Evolutionary conservation across 2,888 invertebrate species (phyloP).

Genomic region (Pollenia labialis): DNA sequence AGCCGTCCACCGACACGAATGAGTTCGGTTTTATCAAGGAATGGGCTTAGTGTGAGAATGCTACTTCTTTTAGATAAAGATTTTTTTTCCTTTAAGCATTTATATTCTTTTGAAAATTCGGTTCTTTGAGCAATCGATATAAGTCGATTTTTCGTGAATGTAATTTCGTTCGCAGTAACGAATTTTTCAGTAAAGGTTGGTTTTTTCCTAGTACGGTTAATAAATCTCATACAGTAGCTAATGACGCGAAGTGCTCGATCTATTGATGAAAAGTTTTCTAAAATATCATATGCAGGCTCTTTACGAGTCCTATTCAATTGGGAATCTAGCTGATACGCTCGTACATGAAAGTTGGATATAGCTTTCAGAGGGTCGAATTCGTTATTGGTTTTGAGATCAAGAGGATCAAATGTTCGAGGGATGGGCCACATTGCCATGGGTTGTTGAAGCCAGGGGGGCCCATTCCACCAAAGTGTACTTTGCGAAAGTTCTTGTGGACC

Average conservation of each 20-base stretch:
- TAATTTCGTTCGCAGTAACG: too few relatives aligned
- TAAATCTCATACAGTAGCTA: slow-evolving; percentile 4
- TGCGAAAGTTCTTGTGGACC: too few relatives aligned
- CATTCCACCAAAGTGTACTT: too few relatives aligned
- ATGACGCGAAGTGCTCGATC: slow-evolving; percentile 11
- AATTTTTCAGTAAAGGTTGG: background rate
- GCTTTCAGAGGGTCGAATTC: background rate
- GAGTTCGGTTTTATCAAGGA: slow-evolving; percentile 41
- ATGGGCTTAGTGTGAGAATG: slow-evolving; percentile 46
- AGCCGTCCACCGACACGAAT: slow-evolving; percentile 49
- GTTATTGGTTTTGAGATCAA: background rate
- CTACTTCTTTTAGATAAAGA: slow-evolving; percentile 1
- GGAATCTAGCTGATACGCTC: background rate
- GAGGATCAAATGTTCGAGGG: slow-evolving; percentile 6
- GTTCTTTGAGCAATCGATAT: slow-evolving; percentile 4
- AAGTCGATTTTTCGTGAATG: too few relatives aligned
- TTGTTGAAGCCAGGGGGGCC: too few relatives aligned
- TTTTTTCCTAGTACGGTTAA: background rate
- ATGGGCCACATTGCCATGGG: background rate
- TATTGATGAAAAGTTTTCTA: slow-evolving; percentile 13
- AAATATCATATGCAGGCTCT: background rate
- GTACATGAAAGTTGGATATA: background rate
- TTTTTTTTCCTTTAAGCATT: background rate
- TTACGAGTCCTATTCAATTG: background rate
- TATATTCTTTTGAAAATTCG: slow-evolving; percentile 13